phyloP scores from a whole-genome alignment of 2,797 vertebrate species.

The Echeneis naucrates region DNA sequence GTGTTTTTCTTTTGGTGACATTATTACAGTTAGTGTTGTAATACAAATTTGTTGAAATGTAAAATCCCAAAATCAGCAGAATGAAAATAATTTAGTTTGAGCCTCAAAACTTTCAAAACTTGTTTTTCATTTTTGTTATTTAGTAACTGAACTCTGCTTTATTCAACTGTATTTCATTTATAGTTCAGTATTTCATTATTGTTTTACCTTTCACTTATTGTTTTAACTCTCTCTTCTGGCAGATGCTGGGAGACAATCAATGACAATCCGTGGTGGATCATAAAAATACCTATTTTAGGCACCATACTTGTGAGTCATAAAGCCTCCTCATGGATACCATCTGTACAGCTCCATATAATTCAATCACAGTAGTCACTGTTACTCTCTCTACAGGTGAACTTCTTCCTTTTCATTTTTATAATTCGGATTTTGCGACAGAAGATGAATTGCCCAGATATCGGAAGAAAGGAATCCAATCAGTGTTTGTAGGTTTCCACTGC shows the following conservation, averaged over 20 bases:
- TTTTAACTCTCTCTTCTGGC: background rate
- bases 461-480: constrained; percentile 92
- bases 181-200: background rate
- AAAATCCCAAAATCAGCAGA: background rate
- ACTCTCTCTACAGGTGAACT: constrained; percentile 87
- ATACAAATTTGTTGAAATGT: background rate
- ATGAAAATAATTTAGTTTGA: background rate
- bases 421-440: constrained; percentile 96
- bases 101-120: background rate
- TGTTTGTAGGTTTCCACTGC: constrained; percentile 88
- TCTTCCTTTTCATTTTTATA: constrained; percentile 94
- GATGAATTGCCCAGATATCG: constrained; percentile 93
- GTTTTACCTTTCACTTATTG: background rate
- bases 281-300: constrained; percentile 81
- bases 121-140: background rate
- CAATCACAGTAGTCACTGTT: constrained; percentile 18
- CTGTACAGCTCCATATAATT: background rate
- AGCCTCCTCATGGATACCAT: background rate
- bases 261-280: constrained; percentile 84
- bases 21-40: too few relatives aligned
- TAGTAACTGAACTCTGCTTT: background rate
- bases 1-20: too few relatives aligned
- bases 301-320: constrained; percentile 80
- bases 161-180: background rate
- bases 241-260: constrained; percentile 87